A percentile compares a stretch with the other conserved stretches of the same genome.
phyloP scores from a whole-genome alignment of 1,140 invertebrate species.

The Pollicipes pollicipes region DNA sequence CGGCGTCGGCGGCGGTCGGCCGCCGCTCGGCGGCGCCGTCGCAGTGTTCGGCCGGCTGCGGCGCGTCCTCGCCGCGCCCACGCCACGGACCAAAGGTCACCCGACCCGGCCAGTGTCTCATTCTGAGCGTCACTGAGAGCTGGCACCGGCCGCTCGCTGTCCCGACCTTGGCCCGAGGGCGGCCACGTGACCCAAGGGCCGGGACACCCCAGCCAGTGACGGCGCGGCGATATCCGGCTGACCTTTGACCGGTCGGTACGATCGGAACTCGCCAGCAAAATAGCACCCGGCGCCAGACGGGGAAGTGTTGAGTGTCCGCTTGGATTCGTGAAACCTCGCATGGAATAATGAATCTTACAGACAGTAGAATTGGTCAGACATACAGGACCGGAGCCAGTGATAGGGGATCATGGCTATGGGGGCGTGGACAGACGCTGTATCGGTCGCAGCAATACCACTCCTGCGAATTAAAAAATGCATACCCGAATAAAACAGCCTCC shows the following conservation, averaged over 20 bases:
- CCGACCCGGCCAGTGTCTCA: background rate
- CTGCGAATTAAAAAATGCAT: too few species aligned
- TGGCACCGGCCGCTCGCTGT: too few species aligned
- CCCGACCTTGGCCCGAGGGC: background rate
- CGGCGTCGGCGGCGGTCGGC: too few species aligned
- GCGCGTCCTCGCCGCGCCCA: background rate
- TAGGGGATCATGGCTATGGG: too few species aligned
- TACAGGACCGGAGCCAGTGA: too few species aligned
- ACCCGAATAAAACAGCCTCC: too few species aligned
- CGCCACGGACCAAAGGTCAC: background rate
- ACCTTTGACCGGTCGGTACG: background rate
- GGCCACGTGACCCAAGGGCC: background rate
- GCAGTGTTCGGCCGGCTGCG: background rate
- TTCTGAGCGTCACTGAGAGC: background rate
- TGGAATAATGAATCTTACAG: too few species aligned
- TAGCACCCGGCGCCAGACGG: background rate
- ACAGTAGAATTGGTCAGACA: too few species aligned
- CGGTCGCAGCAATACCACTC: too few species aligned
- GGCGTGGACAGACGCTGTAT: too few species aligned
- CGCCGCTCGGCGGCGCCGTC: background rate
- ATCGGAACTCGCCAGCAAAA: background rate
- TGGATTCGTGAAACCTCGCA: too few species aligned
- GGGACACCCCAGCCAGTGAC: background rate
- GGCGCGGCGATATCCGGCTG: background rate
- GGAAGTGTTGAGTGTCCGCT: too few species aligned